These are phyloP conservation scores for Trinectes maculatus DNA, from an alignment of 2,113 vertebrate species.

Conservation along the genomic window DNA sequence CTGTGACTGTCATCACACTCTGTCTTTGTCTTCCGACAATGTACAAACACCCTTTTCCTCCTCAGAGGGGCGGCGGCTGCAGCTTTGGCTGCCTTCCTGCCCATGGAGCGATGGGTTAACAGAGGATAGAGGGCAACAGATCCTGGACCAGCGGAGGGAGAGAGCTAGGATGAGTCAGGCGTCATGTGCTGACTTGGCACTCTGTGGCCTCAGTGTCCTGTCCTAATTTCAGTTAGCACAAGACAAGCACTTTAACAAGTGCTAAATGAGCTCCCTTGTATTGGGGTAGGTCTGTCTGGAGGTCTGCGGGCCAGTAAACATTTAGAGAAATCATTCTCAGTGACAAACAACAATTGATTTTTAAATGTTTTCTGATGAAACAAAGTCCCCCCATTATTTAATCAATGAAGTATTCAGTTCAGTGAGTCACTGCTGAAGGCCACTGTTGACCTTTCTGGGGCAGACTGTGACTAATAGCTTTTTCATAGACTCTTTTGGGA, in stretches of 20 bases:
- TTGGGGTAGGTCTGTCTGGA: background rate
- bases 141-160: constrained; percentile 58
- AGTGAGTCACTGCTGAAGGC: constrained; percentile 2
- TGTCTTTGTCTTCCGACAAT: constrained; percentile 19
- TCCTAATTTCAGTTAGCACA: constrained; percentile 42
- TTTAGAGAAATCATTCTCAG: constrained; percentile 4
- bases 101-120: constrained; percentile 8
- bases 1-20: constrained; percentile 1
- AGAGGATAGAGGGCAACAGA: constrained; percentile 45
- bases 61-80: constrained; percentile 6
- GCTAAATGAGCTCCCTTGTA: constrained; percentile 21
- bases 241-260: constrained; percentile 4
- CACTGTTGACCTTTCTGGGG: background rate
- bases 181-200: constrained; percentile 65
- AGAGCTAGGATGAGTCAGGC: constrained; percentile 64
- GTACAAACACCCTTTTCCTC: constrained; percentile 27
- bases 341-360: constrained; percentile 7
- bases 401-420: constrained; percentile 12
- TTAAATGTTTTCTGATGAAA: constrained; percentile 15
- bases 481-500: background rate
- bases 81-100: constrained; percentile 48
- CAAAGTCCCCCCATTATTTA: background rate
- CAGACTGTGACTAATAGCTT: background rate
- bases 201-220: constrained; percentile 11
- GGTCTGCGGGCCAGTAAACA: background rate